Conservation (phyloP, 2,797 vertebrate genomes). For the Spondyliosoma cantharus region DNA sequence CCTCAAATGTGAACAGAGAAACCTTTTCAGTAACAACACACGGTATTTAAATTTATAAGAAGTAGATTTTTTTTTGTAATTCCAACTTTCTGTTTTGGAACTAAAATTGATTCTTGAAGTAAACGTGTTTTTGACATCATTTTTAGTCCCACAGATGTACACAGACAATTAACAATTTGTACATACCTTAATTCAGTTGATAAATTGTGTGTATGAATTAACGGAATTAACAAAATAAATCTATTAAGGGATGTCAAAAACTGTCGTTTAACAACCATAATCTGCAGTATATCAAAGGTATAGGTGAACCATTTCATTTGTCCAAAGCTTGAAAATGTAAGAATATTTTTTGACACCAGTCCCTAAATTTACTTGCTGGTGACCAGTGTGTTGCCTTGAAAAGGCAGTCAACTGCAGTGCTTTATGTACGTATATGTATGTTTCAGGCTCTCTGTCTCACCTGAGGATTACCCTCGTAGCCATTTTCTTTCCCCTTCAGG, state of each 20-base stretch:
- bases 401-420: slow-evolving; percentile 41
- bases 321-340: not conserved
- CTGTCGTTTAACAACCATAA: not conserved
- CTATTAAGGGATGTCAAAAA: not conserved
- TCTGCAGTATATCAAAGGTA: not conserved
- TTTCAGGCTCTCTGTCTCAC: slow-evolving; percentile 72
- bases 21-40: slow-evolving; percentile 79
- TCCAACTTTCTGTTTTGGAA: not conserved
- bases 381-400: slow-evolving; percentile 52
- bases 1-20: slow-evolving; percentile 74
- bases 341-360: slow-evolving; percentile 5
- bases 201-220: not conserved
- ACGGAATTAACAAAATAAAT: not conserved
- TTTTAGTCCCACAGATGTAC: not conserved
- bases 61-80: not conserved
- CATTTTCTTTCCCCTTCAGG: slow-evolving; percentile 63
- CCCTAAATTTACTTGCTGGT: not conserved
- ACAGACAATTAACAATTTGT: no score
- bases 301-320: not conserved
- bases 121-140: not conserved
- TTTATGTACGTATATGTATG: slow-evolving; percentile 24
- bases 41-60: slow-evolving; percentile 2
- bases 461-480: slow-evolving; percentile 54
- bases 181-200: not conserved
- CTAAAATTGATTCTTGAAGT: not conserved